Percentiles rank a stretch among this genome's conserved stretches.
Evolutionary conservation across 2,888 invertebrate genomes (phyloP).

Genomic region (Euplexia lucipara): DNA sequence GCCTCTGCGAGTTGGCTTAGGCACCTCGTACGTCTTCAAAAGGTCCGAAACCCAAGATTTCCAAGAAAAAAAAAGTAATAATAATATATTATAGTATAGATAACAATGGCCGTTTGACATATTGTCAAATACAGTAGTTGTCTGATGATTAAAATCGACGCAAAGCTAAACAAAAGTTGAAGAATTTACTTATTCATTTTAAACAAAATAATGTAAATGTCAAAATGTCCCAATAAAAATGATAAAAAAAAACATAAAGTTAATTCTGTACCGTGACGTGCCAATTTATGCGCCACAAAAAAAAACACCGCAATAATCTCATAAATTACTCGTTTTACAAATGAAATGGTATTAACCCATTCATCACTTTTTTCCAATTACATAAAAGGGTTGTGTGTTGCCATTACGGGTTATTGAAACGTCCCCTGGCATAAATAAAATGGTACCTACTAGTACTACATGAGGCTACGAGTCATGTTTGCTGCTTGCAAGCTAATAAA

Average conservation of each 20-base stretch:
- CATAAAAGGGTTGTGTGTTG: conserved; percentile 43
- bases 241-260: not conserved
- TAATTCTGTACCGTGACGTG: conserved; percentile 3
- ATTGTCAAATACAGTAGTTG: too few relatives aligned
- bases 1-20: too few relatives aligned
- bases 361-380: conserved; percentile 60
- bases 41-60: too few relatives aligned
- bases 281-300: not conserved
- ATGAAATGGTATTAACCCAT: conserved; percentile 51
- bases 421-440: conserved; percentile 43
- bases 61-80: too few relatives aligned
- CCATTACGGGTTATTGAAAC: conserved; percentile 46
- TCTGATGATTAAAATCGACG: too few relatives aligned
- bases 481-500: conserved; percentile 44
- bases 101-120: too few relatives aligned
- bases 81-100: too few relatives aligned
- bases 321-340: conserved; percentile 50
- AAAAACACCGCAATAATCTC: conserved; percentile 37
- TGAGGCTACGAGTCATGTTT: conserved; percentile 44
- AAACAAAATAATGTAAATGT: too few relatives aligned
- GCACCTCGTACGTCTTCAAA: too few relatives aligned
- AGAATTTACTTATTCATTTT: too few relatives aligned
- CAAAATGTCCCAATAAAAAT: not conserved
- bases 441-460: conserved; percentile 15
- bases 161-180: too few relatives aligned